Evolutionary conservation across 2,113 vertebrate species (phyloP), one percentile per base, ranked within the genome.

Genomic region (Chloropsis cyanopogon): DNA sequence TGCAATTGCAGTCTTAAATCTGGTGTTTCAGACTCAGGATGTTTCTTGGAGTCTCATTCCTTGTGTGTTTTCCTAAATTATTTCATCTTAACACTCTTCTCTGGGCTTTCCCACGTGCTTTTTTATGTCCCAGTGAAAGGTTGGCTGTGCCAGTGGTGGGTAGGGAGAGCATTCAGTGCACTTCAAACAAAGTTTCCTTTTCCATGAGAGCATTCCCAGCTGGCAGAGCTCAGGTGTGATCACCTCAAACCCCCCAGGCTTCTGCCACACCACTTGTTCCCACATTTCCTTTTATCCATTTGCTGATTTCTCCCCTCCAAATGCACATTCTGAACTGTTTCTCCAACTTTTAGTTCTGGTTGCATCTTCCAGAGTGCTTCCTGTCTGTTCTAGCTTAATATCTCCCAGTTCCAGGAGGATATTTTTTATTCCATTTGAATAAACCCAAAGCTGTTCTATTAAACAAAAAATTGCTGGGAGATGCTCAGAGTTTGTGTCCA

Each of bases 101-200:
- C 66, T 75, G 66, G 65, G 26, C 33, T 93, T 46, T 44, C 26
- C 46, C 54, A 42, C 0, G 0, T 52, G 37, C 0, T 26, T 53
- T 77, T 79, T 86, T 37, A 2, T 33, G 7, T 35, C 60, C 47
- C 44, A 6, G 6, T 41, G 63, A 61, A 31, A 60, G n/a, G 21
- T 10, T 60, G 44, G n/a, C 8, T 35, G 0, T 37, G 37, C 57
- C 31, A 22, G 24, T 41, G 49, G 6, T 54, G 41, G 60, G 25
- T 1, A 50, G 35, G n/a, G 39, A 42, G 37, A 79, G 8, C 37
- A 37, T 14, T 50, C 29, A 53, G 0, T 37, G 44, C 70, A 49
- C 14, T 28, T 26, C 35, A 24, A 6, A 28, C 8, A 41, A 49
- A 86, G 3, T n/a, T 76, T 54, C 17, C 24, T 44, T 49, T 70